These are phyloP conservation scores for Nasua narica DNA, from an alignment of 2,797 vertebrate genomes.

Conservation along the genomic window DNA sequence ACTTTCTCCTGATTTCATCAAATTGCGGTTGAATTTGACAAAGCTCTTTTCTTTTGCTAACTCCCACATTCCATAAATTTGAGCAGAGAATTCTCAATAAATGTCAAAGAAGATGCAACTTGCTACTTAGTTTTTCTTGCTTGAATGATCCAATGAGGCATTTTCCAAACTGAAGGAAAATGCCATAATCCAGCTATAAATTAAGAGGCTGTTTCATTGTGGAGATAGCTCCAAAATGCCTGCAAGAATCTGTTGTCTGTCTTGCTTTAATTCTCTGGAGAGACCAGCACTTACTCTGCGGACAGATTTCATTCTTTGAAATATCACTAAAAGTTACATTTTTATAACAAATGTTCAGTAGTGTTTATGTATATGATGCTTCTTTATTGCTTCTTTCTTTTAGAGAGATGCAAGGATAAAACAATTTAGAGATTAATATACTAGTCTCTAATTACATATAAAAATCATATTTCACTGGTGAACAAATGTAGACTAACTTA, in stretches of 20 bases:
- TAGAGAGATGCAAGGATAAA: background rate
- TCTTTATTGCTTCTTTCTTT: constrained; percentile 10
- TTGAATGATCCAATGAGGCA: constrained; percentile 21
- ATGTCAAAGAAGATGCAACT: constrained; percentile 38
- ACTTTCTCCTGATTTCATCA: constrained; percentile 39
- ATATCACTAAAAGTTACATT: background rate
- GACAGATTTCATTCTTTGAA: background rate
- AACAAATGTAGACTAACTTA: constrained; percentile 27
- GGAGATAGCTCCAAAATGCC: background rate
- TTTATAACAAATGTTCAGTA: constrained; percentile 28
- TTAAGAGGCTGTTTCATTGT: constrained; percentile 49
- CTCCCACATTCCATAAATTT: constrained; percentile 60
- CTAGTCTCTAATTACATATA: background rate
- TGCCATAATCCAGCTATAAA: constrained; percentile 32
- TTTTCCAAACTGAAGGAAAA: constrained; percentile 63
- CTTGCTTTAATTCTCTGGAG: background rate
- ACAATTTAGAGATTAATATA: constrained; percentile 32
- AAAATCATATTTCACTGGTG: background rate
- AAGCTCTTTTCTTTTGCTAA: constrained; percentile 43
- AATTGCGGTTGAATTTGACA: constrained; percentile 52
- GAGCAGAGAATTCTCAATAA: constrained; percentile 47
- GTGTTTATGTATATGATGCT: background rate
- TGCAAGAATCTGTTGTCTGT: background rate
- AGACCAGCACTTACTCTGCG: background rate
- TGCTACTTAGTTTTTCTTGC: constrained; percentile 8